Conservation (phyloP, 1,140 invertebrate species). For the Mesaphorura yosii region DNA sequence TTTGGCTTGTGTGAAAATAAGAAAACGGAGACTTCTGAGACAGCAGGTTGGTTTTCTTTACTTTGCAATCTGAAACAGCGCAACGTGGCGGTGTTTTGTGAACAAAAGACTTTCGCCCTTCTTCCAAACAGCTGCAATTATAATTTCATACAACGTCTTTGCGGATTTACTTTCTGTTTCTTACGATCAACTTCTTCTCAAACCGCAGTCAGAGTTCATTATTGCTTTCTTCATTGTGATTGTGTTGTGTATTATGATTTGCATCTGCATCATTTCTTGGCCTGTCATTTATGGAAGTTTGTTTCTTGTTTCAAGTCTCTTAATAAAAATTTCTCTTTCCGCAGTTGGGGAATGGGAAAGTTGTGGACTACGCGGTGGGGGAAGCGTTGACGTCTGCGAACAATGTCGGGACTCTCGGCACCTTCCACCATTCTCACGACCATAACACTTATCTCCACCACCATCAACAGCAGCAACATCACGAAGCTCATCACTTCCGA, state of each 20-base stretch:
- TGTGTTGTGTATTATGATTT: background rate
- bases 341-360: conserved; percentile 27
- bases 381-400: conserved; percentile 21
- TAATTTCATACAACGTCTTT: too few species aligned
- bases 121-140: too few species aligned
- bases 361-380: conserved; percentile 25
- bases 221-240: too few species aligned
- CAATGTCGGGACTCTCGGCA: conserved; percentile 25
- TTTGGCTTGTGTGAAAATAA: conserved; percentile 27
- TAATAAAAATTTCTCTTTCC: background rate
- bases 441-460: conserved; percentile 15
- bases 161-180: too few species aligned
- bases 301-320: background rate
- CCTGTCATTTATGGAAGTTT: background rate
- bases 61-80: background rate
- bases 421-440: conserved; percentile 18
- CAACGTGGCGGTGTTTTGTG: too few species aligned
- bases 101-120: too few species aligned
- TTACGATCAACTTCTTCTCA: too few species aligned
- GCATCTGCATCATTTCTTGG: background rate
- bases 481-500: background rate
- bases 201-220: too few species aligned
- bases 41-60: conserved; percentile 18
- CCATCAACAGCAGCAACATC: conserved; percentile 6
- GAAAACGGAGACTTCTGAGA: conserved; percentile 21